phyloP scores from a whole-genome alignment of 2,797 vertebrate species.

The Pangasius larnaudii region DNA sequence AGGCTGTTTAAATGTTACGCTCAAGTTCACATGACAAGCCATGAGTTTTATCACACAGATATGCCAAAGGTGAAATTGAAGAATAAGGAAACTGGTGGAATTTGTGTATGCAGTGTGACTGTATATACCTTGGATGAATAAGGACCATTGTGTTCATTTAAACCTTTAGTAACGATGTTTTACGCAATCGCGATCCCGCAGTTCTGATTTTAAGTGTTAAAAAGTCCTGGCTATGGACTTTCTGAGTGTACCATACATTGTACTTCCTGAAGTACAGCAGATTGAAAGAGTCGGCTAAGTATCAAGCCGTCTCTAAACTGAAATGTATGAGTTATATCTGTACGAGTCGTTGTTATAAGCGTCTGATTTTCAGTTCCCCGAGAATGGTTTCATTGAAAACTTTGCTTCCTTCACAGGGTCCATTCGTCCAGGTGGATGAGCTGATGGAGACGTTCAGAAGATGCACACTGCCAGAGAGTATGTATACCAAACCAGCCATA shows the following conservation, averaged over 20 bases:
- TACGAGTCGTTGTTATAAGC: not conserved
- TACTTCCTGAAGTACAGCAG: not conserved
- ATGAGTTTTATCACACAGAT: not conserved
- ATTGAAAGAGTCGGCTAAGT: not conserved
- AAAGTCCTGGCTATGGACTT: not conserved
- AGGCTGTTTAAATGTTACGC: not conserved
- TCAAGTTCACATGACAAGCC: not conserved
- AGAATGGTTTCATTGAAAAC: not conserved
- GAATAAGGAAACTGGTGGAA: not conserved
- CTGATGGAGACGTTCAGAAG: conserved; percentile 94
- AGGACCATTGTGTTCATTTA: not conserved
- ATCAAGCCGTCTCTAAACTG: not conserved
- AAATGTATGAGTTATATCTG: not conserved
- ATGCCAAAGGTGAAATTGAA: not conserved
- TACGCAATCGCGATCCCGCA: too few species aligned
- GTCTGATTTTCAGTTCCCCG: not conserved
- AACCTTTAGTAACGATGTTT: too few species aligned
- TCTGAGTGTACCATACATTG: not conserved
- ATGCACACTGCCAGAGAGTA: conserved; percentile 96
- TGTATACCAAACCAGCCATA: conserved; percentile 66
- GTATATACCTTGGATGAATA: too few species aligned
- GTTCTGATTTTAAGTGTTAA: not conserved
- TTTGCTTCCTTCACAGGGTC: conserved; percentile 80
- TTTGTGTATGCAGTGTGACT: not conserved
- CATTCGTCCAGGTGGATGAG: conserved; percentile 98